Evolutionary conservation across 2,797 vertebrate species (phyloP), one percentile per base, ranked within the genome.

Genomic region (Emys orbicularis): DNA sequence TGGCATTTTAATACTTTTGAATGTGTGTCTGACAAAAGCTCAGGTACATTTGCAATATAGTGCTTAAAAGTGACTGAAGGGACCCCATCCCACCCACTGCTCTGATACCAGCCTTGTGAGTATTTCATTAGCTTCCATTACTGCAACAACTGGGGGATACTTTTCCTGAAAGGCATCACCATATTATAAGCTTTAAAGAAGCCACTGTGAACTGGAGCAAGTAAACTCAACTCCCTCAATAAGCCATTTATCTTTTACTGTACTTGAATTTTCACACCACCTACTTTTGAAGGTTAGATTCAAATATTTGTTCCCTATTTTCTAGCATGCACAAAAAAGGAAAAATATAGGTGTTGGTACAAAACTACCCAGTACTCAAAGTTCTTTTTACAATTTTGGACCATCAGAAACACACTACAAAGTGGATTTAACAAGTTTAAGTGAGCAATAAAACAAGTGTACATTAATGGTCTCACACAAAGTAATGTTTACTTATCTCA

Each of bases 1-100:
- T 76, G 44, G 68, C 44, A 85, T 23, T 29, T 65, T 65, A 47
- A 53, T 25, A 56, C 52, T 80, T 59, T 15, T 59, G 37, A 76
- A 54, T 8, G 9, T 44, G 12, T 23, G 12, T 47, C 74, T 18
- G 89, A 61, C 41, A 83, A 0, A 21, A 0, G 0, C 41, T 72
- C 74, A 23, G 19, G 8, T 72, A n/a, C 6, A 59, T 15, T 11
- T 90, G 18, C 41, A 44, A 18, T 41, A 13, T 5, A 57, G 13
- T 29, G 21, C 5, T 81, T 81, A 56, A 84, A 41, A 31, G 68
- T 25, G 81, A 82, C 23, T 37, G 65, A 68, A 68, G 19, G n/a
- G n/a, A 68, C 19, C n/a, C 34, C 65, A 21, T 11, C n/a, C 19
- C 18, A 5, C 18, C 34, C 19, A 21, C n/a, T n/a, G 61, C 34